Percentiles rank a stretch among this genome's conserved stretches.
Evolutionary conservation across 2,113 vertebrate genomes (phyloP).

Genomic region (Piaya cayana): DNA sequence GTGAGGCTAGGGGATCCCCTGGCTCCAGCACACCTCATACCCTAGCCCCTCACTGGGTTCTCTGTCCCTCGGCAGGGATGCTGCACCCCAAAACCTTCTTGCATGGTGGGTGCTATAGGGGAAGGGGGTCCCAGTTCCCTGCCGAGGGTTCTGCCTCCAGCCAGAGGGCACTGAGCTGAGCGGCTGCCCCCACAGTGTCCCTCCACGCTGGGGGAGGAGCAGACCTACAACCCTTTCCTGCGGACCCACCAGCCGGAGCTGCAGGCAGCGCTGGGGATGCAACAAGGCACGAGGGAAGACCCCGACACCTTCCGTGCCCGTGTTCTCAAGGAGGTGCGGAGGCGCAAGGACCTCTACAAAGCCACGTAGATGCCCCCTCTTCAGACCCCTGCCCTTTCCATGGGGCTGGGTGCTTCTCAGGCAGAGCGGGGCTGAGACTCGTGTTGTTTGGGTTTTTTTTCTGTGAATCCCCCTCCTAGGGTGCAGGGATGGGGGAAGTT

Average conservation of each 20-base stretch:
- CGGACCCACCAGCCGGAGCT: constrained; percentile 85
- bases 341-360: constrained; percentile 90
- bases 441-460: background rate
- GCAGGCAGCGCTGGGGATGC: constrained; percentile 84
- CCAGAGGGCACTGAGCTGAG: background rate
- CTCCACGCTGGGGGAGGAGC: constrained; percentile 91
- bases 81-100: background rate
- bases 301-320: constrained; percentile 83
- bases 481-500: background rate
- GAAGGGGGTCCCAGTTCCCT: background rate
- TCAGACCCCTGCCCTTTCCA: fast-evolving
- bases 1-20: constrained; percentile 60
- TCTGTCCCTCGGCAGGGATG: constrained; percentile 81
- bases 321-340: constrained; percentile 88
- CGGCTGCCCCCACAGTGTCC: constrained; percentile 79
- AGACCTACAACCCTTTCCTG: constrained; percentile 94
- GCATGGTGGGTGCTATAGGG: background rate
- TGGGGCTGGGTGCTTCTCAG: fast-evolving
- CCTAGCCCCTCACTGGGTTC: constrained; percentile 68
- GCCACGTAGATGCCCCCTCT: background rate
- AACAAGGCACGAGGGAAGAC: constrained; percentile 77
- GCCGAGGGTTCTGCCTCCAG: fast-evolving
- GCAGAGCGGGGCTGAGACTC: fast-evolving
- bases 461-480: constrained; percentile 29
- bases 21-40: background rate